Base-by-base conservation (phyloP, 1,140 invertebrate genomes). In the Archegozetes longisetosus region DNA sequence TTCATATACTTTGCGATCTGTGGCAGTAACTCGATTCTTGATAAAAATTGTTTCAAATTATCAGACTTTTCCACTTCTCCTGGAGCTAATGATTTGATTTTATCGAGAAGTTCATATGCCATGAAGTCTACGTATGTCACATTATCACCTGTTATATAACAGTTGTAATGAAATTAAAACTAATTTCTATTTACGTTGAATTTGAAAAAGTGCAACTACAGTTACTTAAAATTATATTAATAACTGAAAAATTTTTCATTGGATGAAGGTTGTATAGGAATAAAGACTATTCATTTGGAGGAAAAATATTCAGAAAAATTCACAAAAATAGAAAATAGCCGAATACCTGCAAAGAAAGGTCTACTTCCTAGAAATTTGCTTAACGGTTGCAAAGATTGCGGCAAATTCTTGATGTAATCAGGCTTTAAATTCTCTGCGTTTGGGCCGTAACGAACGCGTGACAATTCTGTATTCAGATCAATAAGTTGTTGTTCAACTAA, bases 51-150 rank as follows among this genome's bases (percentile, higher is more conserved):
- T 27, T 72, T 69, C 32, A 79, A 65, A 55, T 70, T 72, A n/a
- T 68, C 66, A 51, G 70, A 73, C 1, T 64, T 55, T 46, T 74
- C 71, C 26, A 77, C 64, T 58, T 68, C 71, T 20, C 63, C 66
- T 14, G 74, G 68, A 26, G 69, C 66, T 13, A 79, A 64, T 12
- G 70, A 54, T 17, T 64, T 57, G 32, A 72, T 69, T 25, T 73
- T 68, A 66, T 77, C 74, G 25, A 78, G 60, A 4, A 72, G 60
- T 58, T 79, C 77, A 66, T 76, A 77, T 22, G 76, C 59, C 28
- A 73, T 64, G 64, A 78, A 78, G 61, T 78, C 77, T 4, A 72
- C 72, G 64, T 72, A 76, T 0, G 71, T 73, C 9, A 77, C 71
- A 24, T 71, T 70, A 6, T 75, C 68, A 4, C 75, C 76, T 40